Evolutionary conservation across 2,888 invertebrate genomes (phyloP), one percentile per base, ranked within the genome.

Genomic region (Horisme vitalbata): DNA sequence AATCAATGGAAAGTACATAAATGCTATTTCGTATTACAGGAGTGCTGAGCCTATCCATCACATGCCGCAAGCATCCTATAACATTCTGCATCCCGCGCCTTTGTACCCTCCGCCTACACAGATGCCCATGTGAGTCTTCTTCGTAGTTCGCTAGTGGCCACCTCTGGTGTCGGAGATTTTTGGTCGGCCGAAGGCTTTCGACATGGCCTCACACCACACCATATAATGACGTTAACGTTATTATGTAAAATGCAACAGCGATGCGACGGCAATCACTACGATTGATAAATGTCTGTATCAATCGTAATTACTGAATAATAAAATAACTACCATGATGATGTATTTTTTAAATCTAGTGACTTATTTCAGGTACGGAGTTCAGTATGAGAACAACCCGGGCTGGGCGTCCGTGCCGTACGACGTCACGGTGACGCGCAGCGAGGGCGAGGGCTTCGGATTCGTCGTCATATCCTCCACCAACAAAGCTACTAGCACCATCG

Each of bases 381-480:
- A 90, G 30, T 90, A 91, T 61, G 87, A 85, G 24, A 61, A 62
- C 0, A 57, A 61, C 5, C 61, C 63, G 0, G 64, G 73, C 11
- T 82, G 80, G 82, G 95, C 97, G 0, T 55, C 72, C 0, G 78
- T 68, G 71, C 97, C 98, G 0, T 98, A 98, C 69, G 97, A 99
- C 83, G 97, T 99, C 3, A 95, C 96, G 1, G 96, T 99, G 1
- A 94, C 94, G 50, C 91, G 98, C 36, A 93, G 93, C 75, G 98
- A 98, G 69, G 96, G 95, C 57, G 99, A 99, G 82, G 99, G 99
- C 3, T 99, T 99, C 79, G 99, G 99, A 7, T 99, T 99, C 83
- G 99, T 99, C 33, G 98, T 99, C 61, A 99, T 99, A 65, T 98
- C 99, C 0, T 97, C 97, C 3, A 96, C 97, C 2, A 97, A 96